Conservation (phyloP, 2,797 vertebrate genomes). For the Orestias chungarensis region DNA sequence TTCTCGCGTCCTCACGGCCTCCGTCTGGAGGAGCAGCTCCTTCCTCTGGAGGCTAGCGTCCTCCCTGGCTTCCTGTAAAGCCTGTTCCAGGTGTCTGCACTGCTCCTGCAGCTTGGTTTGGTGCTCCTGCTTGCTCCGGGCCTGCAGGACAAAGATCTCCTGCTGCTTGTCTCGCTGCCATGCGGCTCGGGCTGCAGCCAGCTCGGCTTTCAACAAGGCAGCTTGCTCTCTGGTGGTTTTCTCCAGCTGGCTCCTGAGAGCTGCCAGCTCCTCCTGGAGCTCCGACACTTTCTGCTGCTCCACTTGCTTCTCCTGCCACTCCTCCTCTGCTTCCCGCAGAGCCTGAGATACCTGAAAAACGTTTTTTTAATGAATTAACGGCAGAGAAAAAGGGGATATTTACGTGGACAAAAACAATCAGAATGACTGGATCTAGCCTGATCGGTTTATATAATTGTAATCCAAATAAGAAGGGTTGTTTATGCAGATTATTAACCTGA, state of each 20-base stretch:
- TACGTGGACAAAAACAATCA: no score
- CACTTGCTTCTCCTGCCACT: conserved; percentile 73
- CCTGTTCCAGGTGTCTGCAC: conserved; percentile 73
- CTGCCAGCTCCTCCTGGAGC: conserved; percentile 81
- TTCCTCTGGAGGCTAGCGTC: conserved; percentile 72
- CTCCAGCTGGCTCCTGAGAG: conserved; percentile 82
- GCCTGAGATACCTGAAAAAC: conserved; percentile 69
- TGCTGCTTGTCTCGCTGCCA: conserved; percentile 92
- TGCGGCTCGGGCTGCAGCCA: conserved; percentile 84
- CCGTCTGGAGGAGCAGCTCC: conserved; percentile 83
- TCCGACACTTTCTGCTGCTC: conserved; percentile 70
- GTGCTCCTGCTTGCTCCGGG: conserved; percentile 82
- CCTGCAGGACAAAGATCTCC: conserved; percentile 84
- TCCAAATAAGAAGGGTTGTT: no score
- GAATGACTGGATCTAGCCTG: no score
- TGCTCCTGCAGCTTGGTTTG: conserved; percentile 85
- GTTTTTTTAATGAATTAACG: conserved; percentile 7
- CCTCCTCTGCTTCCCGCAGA: conserved; percentile 81
- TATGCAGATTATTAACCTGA: no score
- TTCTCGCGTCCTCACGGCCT: conserved; percentile 77
- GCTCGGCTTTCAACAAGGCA: conserved; percentile 84
- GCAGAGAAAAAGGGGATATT: no score
- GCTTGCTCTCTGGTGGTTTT: conserved; percentile 81
- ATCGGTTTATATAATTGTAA: no score
- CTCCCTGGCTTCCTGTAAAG: conserved; percentile 78